phyloP scores from a whole-genome alignment of 2,113 vertebrate species.

The Corythornis cristatus region DNA sequence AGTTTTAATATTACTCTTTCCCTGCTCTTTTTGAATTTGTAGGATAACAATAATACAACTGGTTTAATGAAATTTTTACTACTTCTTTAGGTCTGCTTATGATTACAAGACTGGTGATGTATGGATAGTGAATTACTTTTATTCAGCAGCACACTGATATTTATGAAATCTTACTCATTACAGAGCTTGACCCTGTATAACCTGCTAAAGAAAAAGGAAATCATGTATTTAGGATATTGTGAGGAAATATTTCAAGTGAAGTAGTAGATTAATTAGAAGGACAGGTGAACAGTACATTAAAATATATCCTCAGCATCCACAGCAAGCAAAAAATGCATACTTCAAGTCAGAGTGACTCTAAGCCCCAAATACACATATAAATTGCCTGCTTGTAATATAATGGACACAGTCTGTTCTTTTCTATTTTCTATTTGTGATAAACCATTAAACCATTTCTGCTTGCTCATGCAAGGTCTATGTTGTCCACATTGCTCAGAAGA shows the following conservation, averaged over 20 bases:
- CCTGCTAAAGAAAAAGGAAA: not conserved
- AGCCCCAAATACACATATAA: not conserved
- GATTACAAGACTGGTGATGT: not conserved
- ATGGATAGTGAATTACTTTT: not conserved
- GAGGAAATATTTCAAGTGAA: not conserved
- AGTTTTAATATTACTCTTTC: not conserved
- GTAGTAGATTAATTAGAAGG: not conserved
- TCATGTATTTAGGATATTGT: not conserved
- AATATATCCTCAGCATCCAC: not conserved
- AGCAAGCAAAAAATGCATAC: not conserved
- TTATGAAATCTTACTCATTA: not conserved
- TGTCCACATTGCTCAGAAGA: not conserved
- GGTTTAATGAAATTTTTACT: constrained; percentile 1
- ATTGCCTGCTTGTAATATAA: not conserved
- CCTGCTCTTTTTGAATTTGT: not conserved
- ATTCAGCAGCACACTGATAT: not conserved
- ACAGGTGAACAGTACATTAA: not conserved
- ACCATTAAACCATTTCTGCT: not conserved
- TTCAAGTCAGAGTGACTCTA: not conserved
- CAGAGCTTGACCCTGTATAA: not conserved
- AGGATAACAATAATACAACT: not conserved
- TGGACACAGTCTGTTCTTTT: not conserved
- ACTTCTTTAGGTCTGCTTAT: not conserved
- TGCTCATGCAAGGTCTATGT: too few species aligned
- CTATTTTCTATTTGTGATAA: not conserved